A percentile compares a stretch with the other conserved stretches of the same genome.
These are phyloP conservation scores for Astatotilapia flaviijosephi DNA, from an alignment of 2,113 vertebrate genomes.

Conservation along the genomic window DNA sequence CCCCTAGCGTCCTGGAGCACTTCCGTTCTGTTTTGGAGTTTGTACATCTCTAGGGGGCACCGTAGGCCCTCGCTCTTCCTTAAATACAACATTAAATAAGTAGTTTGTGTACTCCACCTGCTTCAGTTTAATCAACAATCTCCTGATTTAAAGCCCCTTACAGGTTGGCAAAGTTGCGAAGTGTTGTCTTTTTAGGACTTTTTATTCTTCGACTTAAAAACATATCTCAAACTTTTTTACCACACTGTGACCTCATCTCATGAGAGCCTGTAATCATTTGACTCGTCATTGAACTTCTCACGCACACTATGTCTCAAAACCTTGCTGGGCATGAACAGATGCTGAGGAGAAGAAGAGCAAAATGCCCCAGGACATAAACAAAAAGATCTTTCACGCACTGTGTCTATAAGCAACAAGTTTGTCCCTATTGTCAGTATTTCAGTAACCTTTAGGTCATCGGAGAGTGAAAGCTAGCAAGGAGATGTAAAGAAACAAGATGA, in stretches of 20 bases:
- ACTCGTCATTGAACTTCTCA: not conserved
- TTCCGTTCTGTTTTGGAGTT: not conserved
- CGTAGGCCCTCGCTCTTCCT: not conserved
- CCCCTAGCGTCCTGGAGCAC: not conserved
- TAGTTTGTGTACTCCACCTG: not conserved
- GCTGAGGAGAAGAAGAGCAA: not conserved
- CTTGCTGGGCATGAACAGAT: not conserved
- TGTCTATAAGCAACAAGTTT: not conserved
- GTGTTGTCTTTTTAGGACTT: not conserved
- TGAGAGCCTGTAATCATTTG: not conserved
- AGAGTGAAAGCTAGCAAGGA: not conserved
- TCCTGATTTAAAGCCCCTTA: not conserved
- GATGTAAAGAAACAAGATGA: not conserved
- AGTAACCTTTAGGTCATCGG: slow-evolving; percentile 8
- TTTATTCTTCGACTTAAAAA: not conserved
- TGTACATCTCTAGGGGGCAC: not conserved
- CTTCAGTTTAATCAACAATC: not conserved
- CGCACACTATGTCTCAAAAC: not conserved
- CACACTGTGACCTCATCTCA: not conserved
- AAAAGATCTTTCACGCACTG: not conserved
- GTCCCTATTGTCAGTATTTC: not conserved
- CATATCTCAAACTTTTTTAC: not conserved
- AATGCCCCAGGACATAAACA: not conserved
- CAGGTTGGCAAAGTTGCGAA: not conserved
- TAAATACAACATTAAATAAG: not conserved